Evolutionary conservation across 2,113 vertebrate species (phyloP), one percentile per base, ranked within the genome.

Genomic region (Alethe castanea): DNA sequence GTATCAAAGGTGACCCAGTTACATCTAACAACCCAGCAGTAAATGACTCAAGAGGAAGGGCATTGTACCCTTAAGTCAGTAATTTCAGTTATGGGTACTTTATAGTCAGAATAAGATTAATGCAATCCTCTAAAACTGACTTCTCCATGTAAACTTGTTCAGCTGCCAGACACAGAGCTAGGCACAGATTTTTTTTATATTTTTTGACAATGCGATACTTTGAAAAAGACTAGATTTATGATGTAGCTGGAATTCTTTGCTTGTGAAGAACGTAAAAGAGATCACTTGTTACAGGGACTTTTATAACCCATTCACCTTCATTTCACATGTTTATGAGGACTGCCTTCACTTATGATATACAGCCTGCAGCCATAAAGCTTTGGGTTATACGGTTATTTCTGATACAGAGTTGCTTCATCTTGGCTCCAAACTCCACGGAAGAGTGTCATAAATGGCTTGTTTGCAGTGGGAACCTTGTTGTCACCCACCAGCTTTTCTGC

Each of bases 221-320:
- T 97, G 97, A 96, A 98, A 97, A 98, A 96, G 91, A 94, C 81
- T 95, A 90, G 97, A 97, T 98, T 98, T 98, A 98, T 97, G 97
- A 96, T 97, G 95, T 96, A 94, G 95, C 95, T 97, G 96, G 95
- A 97, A 98, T 98, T 98, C 97, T 95, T 98, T 96, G 95, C 96
- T 95, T 93, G 89, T 93, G 97, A 98, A 97, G 97, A 97, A 96
- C 72, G 96, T 94, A 97, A 97, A 97, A 95, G 94, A 97, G 97
- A 97, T 97, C 93, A 85, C 92, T 98, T 96, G 97, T 96, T 97
- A 96, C 95, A 96, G 98, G 80, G 93, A 95, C 97, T 97, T 98
- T 98, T 98, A 98, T 97, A 98, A 97, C 97, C 97, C 77, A 72
- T 93, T 98, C 97, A 97, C 97, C 98, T 98, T 97, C 95, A 95